Base-by-base conservation (phyloP, 2,113 vertebrate genomes). In the Pterophyllum scalare region DNA sequence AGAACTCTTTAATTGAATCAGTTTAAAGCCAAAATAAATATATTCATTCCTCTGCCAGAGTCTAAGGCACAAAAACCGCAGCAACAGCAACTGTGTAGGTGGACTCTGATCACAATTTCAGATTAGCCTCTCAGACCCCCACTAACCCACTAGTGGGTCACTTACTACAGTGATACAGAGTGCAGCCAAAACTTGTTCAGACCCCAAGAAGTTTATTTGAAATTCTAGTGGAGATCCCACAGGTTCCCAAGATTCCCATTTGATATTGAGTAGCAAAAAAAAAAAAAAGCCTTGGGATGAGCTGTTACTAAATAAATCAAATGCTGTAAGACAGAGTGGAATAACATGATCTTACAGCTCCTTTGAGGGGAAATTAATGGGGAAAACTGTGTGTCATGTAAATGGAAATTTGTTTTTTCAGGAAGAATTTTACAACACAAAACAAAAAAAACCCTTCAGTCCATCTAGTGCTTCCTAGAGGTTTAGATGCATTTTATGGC, bases 41-140 rank as follows among this genome's bases (percentile, higher is more conserved):
- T 72, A 72, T 72, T 72, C 6, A n/a, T 54, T 33, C 52, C 46
- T 72, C 67, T 72, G 20, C 26, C 67, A 0, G 17, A 72, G 67
- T 54, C 46, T 52, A 9, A 72, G 67, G 67, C 26, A 72, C 19
- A 72, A 14, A 59, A 75, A 46, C 24, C 0, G 46, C 26, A 54
- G 20, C 59, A 43, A 65, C 12, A 52, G 31, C 1, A 0, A 7
- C 22, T n/a, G 49, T 4, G 24, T 78, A 46, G 38, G 33, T 67
- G 81, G 49, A 58, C 67, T 76, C 67, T 38, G 33, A 81, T 87
- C 24, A 79, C 28, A 28, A 64, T 65, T 52, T 67, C 13, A 61
- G 67, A 84, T 83, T 59, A 77, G 54, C 20, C 3, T 64, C 28
- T 43, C 2, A 35, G 61, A 77, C 14, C 15, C 40, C 38, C 12